These are phyloP conservation scores for Anableps anableps DNA, from an alignment of 2,797 vertebrate genomes.

Conservation along the genomic window DNA sequence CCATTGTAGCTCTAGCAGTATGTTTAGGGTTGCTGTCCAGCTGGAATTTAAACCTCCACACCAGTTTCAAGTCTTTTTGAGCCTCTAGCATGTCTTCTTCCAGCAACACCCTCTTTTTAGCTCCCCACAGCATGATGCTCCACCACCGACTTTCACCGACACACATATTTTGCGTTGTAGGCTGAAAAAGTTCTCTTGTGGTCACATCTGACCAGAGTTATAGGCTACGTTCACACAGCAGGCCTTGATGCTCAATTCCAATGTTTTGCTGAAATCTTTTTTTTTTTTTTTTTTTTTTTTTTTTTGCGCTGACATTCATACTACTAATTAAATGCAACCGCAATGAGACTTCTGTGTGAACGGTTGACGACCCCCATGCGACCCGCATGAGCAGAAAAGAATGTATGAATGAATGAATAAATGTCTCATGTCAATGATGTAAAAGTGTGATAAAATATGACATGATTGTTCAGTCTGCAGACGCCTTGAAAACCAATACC, in stretches of 20 bases:
- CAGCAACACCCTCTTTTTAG: neutral
- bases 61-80: neutral
- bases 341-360: neutral
- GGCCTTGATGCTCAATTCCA: neutral
- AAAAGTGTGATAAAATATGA: too few relatives aligned
- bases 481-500: too few relatives aligned
- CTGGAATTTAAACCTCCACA: neutral
- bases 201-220: neutral
- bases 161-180: neutral
- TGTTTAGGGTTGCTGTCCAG: too few relatives aligned
- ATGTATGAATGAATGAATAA: too few relatives aligned
- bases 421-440: too few relatives aligned
- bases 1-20: neutral
- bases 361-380: neutral
- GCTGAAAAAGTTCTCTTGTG: neutral
- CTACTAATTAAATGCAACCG: neutral
- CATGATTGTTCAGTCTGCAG: too few relatives aligned
- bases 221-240: neutral
- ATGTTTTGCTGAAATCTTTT: too few relatives aligned
- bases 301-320: neutral
- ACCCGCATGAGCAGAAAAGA: neutral
- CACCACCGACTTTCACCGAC: neutral
- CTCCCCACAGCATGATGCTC: neutral
- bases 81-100: neutral
- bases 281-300: too few relatives aligned